phyloP scores from a whole-genome alignment of 2,888 invertebrate species.

The Cephus nigrinus region DNA sequence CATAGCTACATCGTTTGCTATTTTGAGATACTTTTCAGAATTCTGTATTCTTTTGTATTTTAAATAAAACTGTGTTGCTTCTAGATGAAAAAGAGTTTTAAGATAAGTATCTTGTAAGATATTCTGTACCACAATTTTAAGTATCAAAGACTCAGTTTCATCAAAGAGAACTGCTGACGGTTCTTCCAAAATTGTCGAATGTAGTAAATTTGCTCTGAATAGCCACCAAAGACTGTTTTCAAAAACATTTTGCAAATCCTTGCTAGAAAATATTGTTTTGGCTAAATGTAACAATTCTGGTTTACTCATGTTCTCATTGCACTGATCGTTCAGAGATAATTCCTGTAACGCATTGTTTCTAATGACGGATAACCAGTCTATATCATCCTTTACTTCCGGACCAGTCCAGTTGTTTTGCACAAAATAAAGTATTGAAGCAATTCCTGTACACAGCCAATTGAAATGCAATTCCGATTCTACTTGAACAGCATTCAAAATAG shows the following conservation, averaged over 20 bases:
- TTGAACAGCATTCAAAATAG: slow-evolving; percentile 31
- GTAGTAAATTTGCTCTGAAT: slow-evolving; percentile 77
- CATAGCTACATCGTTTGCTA: slow-evolving; percentile 74
- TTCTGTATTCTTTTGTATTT: slow-evolving; percentile 79
- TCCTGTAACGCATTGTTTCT: slow-evolving; percentile 51
- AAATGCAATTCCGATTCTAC: slow-evolving; percentile 38
- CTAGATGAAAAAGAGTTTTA: slow-evolving; percentile 68
- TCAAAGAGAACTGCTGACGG: slow-evolving; percentile 76
- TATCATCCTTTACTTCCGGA: slow-evolving; percentile 69
- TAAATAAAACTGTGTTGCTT: slow-evolving; percentile 76
- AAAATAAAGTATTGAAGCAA: slow-evolving; percentile 78
- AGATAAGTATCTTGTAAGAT: slow-evolving; percentile 38
- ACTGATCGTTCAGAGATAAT: slow-evolving; percentile 61
- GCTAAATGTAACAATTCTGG: slow-evolving; percentile 62
- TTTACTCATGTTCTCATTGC: slow-evolving; percentile 52
- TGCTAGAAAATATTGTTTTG: slow-evolving; percentile 57
- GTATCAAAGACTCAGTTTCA: slow-evolving; percentile 69
- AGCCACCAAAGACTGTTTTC: slow-evolving; percentile 72
- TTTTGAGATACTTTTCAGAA: slow-evolving; percentile 75
- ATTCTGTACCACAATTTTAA: slow-evolving; percentile 44
- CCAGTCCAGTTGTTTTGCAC: slow-evolving; percentile 87
- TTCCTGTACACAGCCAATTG: slow-evolving; percentile 70
- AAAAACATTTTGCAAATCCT: slow-evolving; percentile 65
- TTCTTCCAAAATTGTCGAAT: slow-evolving; percentile 84
- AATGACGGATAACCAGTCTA: slow-evolving; percentile 40